A percentile compares a stretch with the other conserved stretches of the same genome.
Evolutionary conservation across 2,113 vertebrate species (phyloP).

Genomic region (Pelusios castaneus): DNA sequence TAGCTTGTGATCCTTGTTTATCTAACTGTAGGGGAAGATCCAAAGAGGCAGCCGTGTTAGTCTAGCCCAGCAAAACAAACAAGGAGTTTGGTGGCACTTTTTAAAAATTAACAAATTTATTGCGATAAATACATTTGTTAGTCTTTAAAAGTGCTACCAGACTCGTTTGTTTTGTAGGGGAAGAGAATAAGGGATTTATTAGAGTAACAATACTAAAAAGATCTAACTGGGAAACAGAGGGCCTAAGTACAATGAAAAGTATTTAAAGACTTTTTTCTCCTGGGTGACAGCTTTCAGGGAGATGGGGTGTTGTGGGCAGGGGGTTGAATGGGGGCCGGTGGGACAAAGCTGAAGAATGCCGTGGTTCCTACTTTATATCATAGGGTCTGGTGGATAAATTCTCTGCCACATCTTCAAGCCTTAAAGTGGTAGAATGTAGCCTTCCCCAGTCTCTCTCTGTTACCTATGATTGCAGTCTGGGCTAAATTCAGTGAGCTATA

Average conservation of each 20-base stretch:
- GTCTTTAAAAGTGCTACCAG: too few relatives aligned
- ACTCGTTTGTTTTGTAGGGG: too few relatives aligned
- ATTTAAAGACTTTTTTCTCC: constrained; percentile 10
- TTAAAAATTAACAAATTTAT: too few relatives aligned
- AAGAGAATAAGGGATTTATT: background rate
- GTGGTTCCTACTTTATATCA: background rate
- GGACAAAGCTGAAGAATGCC: background rate
- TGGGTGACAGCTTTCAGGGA: background rate
- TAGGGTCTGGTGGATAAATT: background rate
- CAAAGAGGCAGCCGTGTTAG: too few relatives aligned
- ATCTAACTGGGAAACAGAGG: background rate
- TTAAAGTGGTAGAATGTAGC: background rate
- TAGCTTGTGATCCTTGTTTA: background rate
- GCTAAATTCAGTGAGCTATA: background rate
- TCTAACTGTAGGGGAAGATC: background rate
- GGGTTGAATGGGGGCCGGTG: background rate
- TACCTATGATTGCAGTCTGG: background rate
- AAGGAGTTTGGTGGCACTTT: too few relatives aligned
- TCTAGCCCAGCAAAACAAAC: too few relatives aligned
- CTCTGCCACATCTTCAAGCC: background rate
- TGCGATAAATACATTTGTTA: too few relatives aligned
- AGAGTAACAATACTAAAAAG: background rate
- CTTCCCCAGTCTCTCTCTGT: background rate
- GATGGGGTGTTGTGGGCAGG: background rate
- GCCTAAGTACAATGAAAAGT: background rate